Evolutionary conservation across 2,113 vertebrate genomes (phyloP).

Genomic region (Danionella cerebrum): DNA sequence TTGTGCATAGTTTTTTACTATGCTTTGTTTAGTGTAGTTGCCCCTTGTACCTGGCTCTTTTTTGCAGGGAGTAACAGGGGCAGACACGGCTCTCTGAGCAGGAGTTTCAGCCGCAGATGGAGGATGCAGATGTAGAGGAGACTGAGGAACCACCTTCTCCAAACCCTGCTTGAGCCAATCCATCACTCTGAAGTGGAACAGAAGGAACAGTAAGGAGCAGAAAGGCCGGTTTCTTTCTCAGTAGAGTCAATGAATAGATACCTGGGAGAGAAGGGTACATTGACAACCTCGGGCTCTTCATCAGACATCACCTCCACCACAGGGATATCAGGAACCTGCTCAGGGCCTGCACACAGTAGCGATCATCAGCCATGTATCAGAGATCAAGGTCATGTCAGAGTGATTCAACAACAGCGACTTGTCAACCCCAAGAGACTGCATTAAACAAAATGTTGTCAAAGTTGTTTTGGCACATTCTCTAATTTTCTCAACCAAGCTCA

Average conservation of each 20-base stretch:
- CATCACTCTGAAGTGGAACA: constrained; percentile 54
- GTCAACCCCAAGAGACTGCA: no score
- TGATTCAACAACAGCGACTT: no score
- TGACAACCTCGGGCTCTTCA: constrained; percentile 17
- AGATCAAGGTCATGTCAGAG: neutral
- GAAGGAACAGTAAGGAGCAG: neutral
- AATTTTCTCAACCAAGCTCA: no score
- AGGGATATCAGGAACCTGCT: constrained; percentile 26
- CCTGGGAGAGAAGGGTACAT: constrained; percentile 45
- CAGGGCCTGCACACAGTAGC: constrained; percentile 31
- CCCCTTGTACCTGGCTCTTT: neutral
- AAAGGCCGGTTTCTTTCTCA: neutral
- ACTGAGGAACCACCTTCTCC: constrained; percentile 64
- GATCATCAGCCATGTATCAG: no score
- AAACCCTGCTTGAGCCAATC: constrained; percentile 63
- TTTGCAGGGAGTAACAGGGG: constrained; percentile 6
- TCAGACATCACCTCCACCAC: constrained; percentile 32
- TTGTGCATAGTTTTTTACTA: no score
- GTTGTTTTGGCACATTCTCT: no score
- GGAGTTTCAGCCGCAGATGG: neutral
- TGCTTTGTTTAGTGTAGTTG: no score
- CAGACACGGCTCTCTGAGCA: neutral
- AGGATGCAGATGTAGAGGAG: constrained; percentile 17
- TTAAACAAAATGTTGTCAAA: no score
- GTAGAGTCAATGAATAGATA: constrained; percentile 2